Base-by-base conservation (phyloP, 2,113 vertebrate genomes). In the Macquaria australasica region DNA sequence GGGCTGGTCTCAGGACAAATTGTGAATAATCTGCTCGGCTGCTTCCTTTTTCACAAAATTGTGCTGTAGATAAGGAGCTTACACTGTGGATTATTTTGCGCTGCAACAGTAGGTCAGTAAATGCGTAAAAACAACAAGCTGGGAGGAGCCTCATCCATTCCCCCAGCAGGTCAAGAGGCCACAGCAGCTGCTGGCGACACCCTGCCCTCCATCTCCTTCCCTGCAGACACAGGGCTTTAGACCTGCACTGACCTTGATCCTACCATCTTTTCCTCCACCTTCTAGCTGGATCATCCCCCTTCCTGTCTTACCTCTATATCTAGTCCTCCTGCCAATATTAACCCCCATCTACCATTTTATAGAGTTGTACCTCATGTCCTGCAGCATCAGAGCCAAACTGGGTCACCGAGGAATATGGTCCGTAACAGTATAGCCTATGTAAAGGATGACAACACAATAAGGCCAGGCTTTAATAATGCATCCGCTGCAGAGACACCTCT, bases 1-100 rank as follows among this genome's bases (percentile, higher is more conserved):
- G 48, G 41, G 75, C 21, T 60, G 68, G 39, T 86, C 45, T 51
- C 39, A 45, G 34, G 23, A 81, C 51, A 76, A 83, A 91, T 82
- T 83, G 82, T 23, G 66, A 87, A 87, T 94, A 91, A 91, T 93
- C 84, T 93, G 79, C 79, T 80, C 50, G 82, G 25, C 50, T 82
- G 83, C 77, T 88, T 91, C 83, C 77, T 84, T 92, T 91, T 82
- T 60, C 50, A 55, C 74, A 78, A 92, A 92, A 91, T 76, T 90
- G 87, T 88, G 84, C 90, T 89, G 77, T 43, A 77, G 85, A 94
- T 94, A 94, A 95, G 92, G 78, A 92, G 90, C 90, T 95, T 96
- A 95, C 85, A 91, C 68, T 79, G 82, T 91, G 93, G 94, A 96
- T 95, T 95, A 94, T 87, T 89, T 84, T 89, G 89, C 62, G 34